Evolutionary conservation across 2,888 invertebrate genomes (phyloP), one percentile per base, ranked within the genome.

Genomic region (Ditula angustiorana): DNA sequence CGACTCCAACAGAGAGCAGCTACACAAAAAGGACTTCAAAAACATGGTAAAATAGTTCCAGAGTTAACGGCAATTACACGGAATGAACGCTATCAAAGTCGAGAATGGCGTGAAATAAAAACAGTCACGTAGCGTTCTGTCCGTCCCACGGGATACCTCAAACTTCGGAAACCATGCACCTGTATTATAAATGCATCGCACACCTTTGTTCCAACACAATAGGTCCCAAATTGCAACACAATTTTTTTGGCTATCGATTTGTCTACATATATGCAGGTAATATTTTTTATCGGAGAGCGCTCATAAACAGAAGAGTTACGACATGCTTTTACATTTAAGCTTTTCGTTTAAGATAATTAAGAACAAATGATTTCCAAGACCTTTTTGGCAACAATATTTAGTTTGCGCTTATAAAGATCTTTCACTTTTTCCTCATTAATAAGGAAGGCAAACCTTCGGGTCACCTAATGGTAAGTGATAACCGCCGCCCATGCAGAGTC

Each of bases 131-230:
- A 84, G 77, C 75, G 76, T 77, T 77, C 80, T 76, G 71, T 70
- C 80, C 76, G 71, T 70, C 75, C 78, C 72, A 73, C 66, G 71
- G 74, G 76, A 59, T 49, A 26, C 67, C 72, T 80, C 80, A 81
- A 89, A 87, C 79, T 85, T 85, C 80, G 78, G 79, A 81, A 82
- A 75, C 86, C 82, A 87, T 90, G 89, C 92, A 92, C 90, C 90
- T 91, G 89, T 89, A 74, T 80, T 90, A 90, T 90, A 86, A 90
- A 88, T 84, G 89, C 88, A 89, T 87, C 83, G 81, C 78, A 81
- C 83, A 81, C 87, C 84, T 91, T 90, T 91, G 89, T 90, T 90
- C 87, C 80, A 76, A 78, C 79, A 92, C 91, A 92, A 92, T 91
- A 87, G 88, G 82, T 80, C 78, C 83, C 84, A 88, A 90, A 92